These are phyloP conservation scores for Marasmarcha lunaedactyla DNA, from an alignment of 2,888 invertebrate species.

Conservation along the genomic window DNA sequence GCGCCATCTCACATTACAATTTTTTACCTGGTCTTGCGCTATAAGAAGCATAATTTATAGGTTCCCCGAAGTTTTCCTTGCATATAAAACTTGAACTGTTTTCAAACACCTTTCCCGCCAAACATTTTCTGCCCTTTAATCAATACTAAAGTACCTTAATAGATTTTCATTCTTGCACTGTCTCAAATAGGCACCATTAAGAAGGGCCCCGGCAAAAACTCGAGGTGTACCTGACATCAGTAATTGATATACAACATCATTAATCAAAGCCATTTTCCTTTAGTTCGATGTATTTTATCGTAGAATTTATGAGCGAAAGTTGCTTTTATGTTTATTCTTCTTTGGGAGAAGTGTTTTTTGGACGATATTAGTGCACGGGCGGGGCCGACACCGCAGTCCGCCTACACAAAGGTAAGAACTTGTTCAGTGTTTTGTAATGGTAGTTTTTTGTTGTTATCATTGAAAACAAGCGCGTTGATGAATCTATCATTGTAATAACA, in stretches of 20 bases:
- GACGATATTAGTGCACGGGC: not conserved
- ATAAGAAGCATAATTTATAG: too few relatives aligned
- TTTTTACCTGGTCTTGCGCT: too few relatives aligned
- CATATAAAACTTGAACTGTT: too few relatives aligned
- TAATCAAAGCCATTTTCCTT: slow-evolving; percentile 11
- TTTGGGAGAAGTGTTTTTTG: not conserved
- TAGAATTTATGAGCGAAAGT: slow-evolving; percentile 2
- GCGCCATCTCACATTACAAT: too few relatives aligned
- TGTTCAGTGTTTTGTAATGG: too few relatives aligned
- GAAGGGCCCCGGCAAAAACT: slow-evolving; percentile 11
- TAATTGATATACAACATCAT: slow-evolving; percentile 20
- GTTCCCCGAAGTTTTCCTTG: too few relatives aligned
- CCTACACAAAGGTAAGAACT: too few relatives aligned
- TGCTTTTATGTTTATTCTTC: not conserved
- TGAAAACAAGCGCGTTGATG: too few relatives aligned
- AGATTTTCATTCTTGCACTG: slow-evolving; percentile 1
- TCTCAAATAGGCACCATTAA: slow-evolving; percentile 17
- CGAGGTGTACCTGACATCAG: slow-evolving; percentile 16
- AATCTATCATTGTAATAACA: too few relatives aligned
- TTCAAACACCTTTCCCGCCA: too few relatives aligned
- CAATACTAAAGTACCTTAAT: slow-evolving; percentile 2
- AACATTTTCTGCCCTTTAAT: slow-evolving; percentile 4
- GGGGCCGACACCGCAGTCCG: too few relatives aligned
- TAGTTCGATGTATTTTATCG: slow-evolving; percentile 5
- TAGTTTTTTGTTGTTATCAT: too few relatives aligned